Evolutionary conservation across 1,140 invertebrate genomes (phyloP).

Genomic region (Leptopilina clavipes): DNA sequence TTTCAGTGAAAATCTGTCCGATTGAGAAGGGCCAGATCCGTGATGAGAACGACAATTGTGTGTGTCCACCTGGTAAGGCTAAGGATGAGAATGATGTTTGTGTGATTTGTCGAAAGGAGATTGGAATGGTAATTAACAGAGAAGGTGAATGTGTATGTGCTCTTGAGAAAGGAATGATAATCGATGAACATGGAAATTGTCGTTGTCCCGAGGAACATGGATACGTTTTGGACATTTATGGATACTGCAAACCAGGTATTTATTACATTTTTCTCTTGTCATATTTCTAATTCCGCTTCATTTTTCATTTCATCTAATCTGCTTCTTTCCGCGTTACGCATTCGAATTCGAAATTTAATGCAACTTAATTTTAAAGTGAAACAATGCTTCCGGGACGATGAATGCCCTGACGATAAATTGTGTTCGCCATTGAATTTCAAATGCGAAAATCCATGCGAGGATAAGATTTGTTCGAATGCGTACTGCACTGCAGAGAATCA

Average conservation of each 20-base stretch:
- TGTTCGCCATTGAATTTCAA: constrained; percentile 82
- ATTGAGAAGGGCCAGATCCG: constrained; percentile 83
- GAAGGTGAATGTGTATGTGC: constrained; percentile 88
- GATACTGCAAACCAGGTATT: constrained; percentile 79
- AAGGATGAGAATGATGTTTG: constrained; percentile 86
- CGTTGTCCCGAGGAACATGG: constrained; percentile 84
- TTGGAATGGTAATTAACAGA: constrained; percentile 84
- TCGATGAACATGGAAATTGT: constrained; percentile 86
- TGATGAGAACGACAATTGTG: constrained; percentile 82
- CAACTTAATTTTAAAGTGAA: constrained; percentile 68
- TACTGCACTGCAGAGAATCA: constrained; percentile 88
- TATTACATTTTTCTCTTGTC: not conserved
- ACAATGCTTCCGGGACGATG: constrained; percentile 82
- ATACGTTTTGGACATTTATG: constrained; percentile 79
- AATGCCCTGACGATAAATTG: constrained; percentile 86
- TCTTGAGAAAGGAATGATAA: constrained; percentile 82
- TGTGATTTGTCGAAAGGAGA: constrained; percentile 81
- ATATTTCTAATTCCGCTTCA: not conserved
- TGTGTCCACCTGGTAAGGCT: constrained; percentile 84
- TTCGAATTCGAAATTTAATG: constrained; percentile 34
- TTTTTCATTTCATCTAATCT: constrained; percentile 36
- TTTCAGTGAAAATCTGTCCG: constrained; percentile 79
- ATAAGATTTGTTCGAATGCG: constrained; percentile 83
- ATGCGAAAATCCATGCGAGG: constrained; percentile 85
- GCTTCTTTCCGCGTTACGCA: constrained; percentile 29